Conservation (phyloP, 1,140 invertebrate genomes). For the Pseudobourletiella spinata region DNA sequence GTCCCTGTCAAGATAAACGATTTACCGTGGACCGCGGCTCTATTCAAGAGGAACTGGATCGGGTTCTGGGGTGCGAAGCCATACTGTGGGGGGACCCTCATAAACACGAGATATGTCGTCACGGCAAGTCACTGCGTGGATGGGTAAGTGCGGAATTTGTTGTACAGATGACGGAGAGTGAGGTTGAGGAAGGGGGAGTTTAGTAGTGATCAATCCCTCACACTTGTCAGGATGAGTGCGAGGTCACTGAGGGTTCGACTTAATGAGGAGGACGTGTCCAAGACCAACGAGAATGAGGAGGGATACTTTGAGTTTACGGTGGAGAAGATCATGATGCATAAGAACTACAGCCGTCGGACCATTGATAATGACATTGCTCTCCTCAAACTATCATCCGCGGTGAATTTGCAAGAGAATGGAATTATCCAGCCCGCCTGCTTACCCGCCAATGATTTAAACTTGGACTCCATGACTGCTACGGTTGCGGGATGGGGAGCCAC, state of each 20-base stretch:
- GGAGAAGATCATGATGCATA: conserved; percentile 26
- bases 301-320: conserved; percentile 44
- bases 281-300: conserved; percentile 39
- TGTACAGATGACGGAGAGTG: too few species aligned
- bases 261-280: conserved; percentile 22
- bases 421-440: conserved; percentile 16
- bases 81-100: conserved; percentile 25
- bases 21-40: conserved; percentile 48
- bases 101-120: conserved; percentile 15
- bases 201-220: too few species aligned
- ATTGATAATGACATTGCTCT: conserved; percentile 34
- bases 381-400: conserved; percentile 2
- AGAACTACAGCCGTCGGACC: conserved; percentile 18
- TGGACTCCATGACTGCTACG: conserved; percentile 11
- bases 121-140: conserved; percentile 30
- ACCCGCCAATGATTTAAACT: conserved; percentile 18
- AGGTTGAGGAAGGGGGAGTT: too few species aligned
- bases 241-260: background rate
- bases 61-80: conserved; percentile 4
- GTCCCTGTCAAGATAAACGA: conserved; percentile 59
- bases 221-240: too few species aligned
- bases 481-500: conserved; percentile 53
- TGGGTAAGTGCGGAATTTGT: conserved; percentile 14
- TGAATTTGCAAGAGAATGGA: background rate
- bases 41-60: conserved; percentile 25